These are phyloP conservation scores for Diabrotica undecimpunctata DNA, from an alignment of 1,140 invertebrate genomes.

Conservation along the genomic window DNA sequence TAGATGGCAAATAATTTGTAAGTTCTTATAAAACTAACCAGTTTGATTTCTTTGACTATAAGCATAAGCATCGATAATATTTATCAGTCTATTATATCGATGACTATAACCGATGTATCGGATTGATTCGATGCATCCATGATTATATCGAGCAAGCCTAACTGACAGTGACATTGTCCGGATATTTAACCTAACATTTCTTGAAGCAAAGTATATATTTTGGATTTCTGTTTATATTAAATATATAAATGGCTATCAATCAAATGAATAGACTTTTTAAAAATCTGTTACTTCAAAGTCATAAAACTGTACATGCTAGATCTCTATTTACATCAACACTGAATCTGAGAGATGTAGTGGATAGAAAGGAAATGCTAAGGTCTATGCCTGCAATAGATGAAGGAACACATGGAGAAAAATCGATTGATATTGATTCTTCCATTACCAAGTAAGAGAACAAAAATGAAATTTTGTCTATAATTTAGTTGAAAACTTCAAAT, in stretches of 20 bases:
- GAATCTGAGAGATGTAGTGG: conserved; percentile 51
- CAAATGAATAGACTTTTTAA: conserved; percentile 9
- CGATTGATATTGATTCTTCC: conserved; percentile 56
- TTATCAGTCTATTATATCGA: too few species aligned
- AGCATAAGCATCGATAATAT: too few species aligned
- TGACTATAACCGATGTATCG: too few species aligned
- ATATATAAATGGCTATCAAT: conserved; percentile 8
- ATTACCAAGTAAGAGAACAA: conserved; percentile 40
- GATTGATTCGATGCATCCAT: too few species aligned
- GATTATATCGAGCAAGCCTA: too few species aligned
- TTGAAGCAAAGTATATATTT: too few species aligned
- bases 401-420: conserved; percentile 65
- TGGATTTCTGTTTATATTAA: neutral
- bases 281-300: conserved; percentile 3
- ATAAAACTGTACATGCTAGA: conserved; percentile 6
- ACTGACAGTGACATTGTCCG: too few species aligned
- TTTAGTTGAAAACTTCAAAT: too few species aligned
- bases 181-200: too few species aligned
- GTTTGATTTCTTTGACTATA: too few species aligned
- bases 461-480: conserved; percentile 1
- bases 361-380: conserved; percentile 55
- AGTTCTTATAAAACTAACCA: too few species aligned
- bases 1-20: too few species aligned
- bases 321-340: conserved; percentile 25
- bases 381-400: conserved; percentile 59